Evolutionary conservation across 2,113 vertebrate species (phyloP), one percentile per base, ranked within the genome.

Genomic region (Xenopus laevis): DNA sequence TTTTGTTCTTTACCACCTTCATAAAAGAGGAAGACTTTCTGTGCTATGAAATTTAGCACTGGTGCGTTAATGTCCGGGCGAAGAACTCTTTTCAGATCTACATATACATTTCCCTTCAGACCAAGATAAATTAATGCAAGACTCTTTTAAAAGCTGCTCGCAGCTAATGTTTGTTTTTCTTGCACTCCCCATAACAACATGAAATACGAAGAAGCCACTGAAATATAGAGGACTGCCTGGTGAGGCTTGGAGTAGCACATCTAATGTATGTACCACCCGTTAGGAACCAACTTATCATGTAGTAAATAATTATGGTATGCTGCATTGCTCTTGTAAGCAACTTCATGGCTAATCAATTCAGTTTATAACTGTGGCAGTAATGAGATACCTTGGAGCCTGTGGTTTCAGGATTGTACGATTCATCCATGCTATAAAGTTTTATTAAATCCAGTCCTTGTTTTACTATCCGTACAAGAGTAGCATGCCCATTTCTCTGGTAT

Each of bases 91-190:
- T 57, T 23, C 46, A 50, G 23, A 21, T 44, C 13, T 55, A 30
- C 30, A 73, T 73, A 27, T 71, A 71, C 69, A 71, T 71, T 71
- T 71, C 69, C 69, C 69, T 30, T 50, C 60, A 55, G 17, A 65
- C 52, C 27, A 11, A 45, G 33, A 74, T 74, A 59, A 58, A 66
- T 66, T 46, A 63, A 46, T 60, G 69, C 13, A 50, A 46, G 33
- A 45, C n/a, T 44, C 60, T 61, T 61, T 33, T 60, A 71, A 71
- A 71, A 59, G 55, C 44, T 61, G 47, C 69, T 71, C 23, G 62
- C 27, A 20, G 58, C 15, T 10, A 47, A 71, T 61, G 57, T 60
- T 40, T 71, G 45, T 71, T 46, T 59, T 71, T 30, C 60, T 61
- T 40, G 33, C 33, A 40, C 33, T 40, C 6, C 33, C 33, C 33